phyloP scores from a whole-genome alignment of 1,140 invertebrate species.

The Plectus sambesii region DNA sequence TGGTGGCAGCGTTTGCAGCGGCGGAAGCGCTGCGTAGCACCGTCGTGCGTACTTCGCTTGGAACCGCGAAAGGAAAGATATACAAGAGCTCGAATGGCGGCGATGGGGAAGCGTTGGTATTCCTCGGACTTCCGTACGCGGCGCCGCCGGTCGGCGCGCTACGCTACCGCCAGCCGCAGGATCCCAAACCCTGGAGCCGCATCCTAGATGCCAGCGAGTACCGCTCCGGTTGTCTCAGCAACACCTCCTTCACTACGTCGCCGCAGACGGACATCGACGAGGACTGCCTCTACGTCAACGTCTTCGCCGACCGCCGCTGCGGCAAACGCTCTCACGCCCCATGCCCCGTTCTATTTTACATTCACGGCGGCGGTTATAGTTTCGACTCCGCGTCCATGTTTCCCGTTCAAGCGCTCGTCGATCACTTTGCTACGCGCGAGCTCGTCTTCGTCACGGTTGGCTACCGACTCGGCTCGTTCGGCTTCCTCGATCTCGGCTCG shows the following conservation, averaged over 20 bases:
- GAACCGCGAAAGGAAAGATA: slow-evolving; percentile 5
- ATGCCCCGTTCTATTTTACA: slow-evolving; percentile 18
- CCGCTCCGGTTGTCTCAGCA: slow-evolving; percentile 1
- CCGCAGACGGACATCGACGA: slow-evolving; percentile 1
- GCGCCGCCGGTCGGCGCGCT: slow-evolving; percentile 13
- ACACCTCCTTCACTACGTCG: background rate
- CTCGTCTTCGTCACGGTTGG: slow-evolving; percentile 11
- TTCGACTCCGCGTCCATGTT: background rate
- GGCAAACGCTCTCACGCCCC: slow-evolving; percentile 4
- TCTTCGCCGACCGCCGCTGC: slow-evolving; percentile 8
- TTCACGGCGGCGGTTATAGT: slow-evolving; percentile 14
- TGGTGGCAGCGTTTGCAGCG: too few relatives aligned
- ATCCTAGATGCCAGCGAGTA: slow-evolving; percentile 11
- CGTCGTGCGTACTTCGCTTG: too few relatives aligned
- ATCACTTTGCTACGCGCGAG: slow-evolving; percentile 16
- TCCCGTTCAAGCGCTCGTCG: slow-evolving; percentile 3
- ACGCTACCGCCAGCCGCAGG: slow-evolving; percentile 2
- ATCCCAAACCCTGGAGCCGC: background rate
- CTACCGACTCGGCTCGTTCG: slow-evolving; percentile 15
- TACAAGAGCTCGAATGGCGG: background rate
- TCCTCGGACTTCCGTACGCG: slow-evolving; percentile 15
- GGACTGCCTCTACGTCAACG: slow-evolving; percentile 20
- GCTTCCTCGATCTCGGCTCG: slow-evolving; percentile 6
- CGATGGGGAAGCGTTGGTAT: background rate
- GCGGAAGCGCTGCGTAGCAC: too few relatives aligned